Evolutionary conservation across 1,140 invertebrate genomes (phyloP).

Genomic region (Leptinotarsa defecta): DNA sequence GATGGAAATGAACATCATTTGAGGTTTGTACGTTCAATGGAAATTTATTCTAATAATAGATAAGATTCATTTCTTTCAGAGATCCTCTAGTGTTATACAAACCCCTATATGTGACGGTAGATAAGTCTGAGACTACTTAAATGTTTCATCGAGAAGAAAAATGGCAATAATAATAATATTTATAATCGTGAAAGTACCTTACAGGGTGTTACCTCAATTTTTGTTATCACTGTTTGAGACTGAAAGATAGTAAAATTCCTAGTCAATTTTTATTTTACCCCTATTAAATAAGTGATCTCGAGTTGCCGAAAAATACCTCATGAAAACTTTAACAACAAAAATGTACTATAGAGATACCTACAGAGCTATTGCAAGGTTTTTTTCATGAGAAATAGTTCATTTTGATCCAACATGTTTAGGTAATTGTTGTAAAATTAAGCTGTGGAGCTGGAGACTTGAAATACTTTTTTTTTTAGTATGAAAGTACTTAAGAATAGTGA

Average conservation of each 20-base stretch:
- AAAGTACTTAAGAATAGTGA: no score
- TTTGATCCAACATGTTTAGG: no score
- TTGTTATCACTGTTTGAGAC: slow-evolving; percentile 32
- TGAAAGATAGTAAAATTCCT: slow-evolving; percentile 29
- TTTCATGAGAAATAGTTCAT: no score
- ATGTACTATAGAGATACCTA: no score
- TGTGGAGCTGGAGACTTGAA: no score
- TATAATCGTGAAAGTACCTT: slow-evolving; percentile 7
- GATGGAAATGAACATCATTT: slow-evolving; percentile 66
- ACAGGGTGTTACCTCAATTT: slow-evolving; percentile 32
- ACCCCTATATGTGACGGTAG: slow-evolving; percentile 70
- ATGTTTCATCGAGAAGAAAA: not conserved
- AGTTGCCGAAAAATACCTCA: no score
- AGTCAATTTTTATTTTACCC: slow-evolving; percentile 33
- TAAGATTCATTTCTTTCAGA: slow-evolving; percentile 36
- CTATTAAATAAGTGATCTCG: not conserved
- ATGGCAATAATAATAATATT: slow-evolving; percentile 34
- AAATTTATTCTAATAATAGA: not conserved
- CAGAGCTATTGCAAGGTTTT: no score
- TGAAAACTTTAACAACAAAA: no score
- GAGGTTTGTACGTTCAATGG: slow-evolving; percentile 34
- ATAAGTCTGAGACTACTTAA: slow-evolving; percentile 42
- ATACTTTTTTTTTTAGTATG: no score
- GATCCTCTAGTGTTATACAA: slow-evolving; percentile 68
- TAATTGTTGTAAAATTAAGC: no score